phyloP scores from a whole-genome alignment of 2,797 vertebrate species.

The Phalanger gymnotis region DNA sequence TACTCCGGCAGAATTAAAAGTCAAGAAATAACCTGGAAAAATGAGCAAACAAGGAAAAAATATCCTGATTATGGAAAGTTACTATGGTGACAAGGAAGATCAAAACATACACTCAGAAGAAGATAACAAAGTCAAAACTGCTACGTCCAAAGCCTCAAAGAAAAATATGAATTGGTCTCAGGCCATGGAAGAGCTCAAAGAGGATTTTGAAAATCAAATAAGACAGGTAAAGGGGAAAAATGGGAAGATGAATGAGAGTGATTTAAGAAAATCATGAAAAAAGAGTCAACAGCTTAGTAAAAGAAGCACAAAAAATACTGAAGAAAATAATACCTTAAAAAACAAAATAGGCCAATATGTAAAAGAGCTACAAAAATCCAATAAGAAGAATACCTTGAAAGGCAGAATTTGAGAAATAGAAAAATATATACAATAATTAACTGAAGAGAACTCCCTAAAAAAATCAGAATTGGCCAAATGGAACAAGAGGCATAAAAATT shows the following conservation, averaged over 20 bases:
- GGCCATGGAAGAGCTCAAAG: background rate
- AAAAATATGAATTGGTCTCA: background rate
- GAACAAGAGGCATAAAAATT: too few relatives aligned
- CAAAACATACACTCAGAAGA: background rate
- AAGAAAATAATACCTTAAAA: background rate
- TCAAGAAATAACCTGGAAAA: background rate
- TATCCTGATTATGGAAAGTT: background rate
- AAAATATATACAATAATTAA: background rate
- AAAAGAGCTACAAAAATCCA: background rate
- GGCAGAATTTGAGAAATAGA: background rate
- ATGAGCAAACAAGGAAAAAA: background rate
- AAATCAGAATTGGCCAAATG: background rate
- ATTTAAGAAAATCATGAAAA: background rate
- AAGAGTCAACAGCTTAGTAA: background rate
- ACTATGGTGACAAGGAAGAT: background rate
- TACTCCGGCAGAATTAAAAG: background rate
- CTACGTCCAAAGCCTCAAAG: background rate
- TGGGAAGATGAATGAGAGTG: too few relatives aligned
- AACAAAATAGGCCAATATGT: background rate
- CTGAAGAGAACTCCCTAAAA: background rate
- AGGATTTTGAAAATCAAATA: background rate
- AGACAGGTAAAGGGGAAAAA: background rate
- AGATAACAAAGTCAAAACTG: background rate
- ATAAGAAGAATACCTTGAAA: background rate
- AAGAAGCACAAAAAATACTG: background rate